These are phyloP conservation scores for Tringa solitaria DNA, from an alignment of 2,113 vertebrate species.

Conservation along the genomic window DNA sequence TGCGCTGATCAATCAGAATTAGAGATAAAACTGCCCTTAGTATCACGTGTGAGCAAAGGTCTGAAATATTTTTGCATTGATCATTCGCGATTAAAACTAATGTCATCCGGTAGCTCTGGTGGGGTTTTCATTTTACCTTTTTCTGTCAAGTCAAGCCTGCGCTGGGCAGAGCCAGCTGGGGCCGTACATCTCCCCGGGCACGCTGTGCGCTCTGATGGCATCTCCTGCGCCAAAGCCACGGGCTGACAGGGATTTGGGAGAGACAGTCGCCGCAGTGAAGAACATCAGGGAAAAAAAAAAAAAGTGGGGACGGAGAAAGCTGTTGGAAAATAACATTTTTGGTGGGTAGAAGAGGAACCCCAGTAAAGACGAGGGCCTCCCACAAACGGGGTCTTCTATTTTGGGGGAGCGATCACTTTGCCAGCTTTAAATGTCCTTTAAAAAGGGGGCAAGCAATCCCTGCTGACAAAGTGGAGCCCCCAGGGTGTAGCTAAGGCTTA, in stretches of 20 bases:
- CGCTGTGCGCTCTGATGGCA: conserved; percentile 33
- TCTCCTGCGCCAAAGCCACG: not conserved
- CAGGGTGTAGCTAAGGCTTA: not conserved
- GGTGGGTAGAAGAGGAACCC: not conserved
- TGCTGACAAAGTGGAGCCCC: not conserved
- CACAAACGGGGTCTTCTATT: not conserved
- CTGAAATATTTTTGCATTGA: conserved; percentile 12
- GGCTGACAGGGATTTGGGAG: conserved; percentile 7
- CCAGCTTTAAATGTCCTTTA: not conserved
- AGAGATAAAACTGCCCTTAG: conserved; percentile 19
- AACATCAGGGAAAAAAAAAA: not conserved
- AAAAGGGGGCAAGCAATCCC: not conserved
- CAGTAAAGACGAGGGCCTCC: not conserved
- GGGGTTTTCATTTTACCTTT: not conserved
- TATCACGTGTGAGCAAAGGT: not conserved
- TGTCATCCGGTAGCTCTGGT: not conserved
- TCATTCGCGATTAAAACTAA: conserved; percentile 13
- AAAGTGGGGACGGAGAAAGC: not conserved
- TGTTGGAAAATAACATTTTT: not conserved
- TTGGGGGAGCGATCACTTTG: not conserved
- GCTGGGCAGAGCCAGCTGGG: conserved; percentile 14
- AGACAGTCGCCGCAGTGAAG: not conserved
- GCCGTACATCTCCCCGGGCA: conserved; percentile 20
- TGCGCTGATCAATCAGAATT: not conserved
- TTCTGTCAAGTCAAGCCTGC: conserved; percentile 12